Conservation (phyloP, 2,113 vertebrate species). For the Scopus umbretta region DNA sequence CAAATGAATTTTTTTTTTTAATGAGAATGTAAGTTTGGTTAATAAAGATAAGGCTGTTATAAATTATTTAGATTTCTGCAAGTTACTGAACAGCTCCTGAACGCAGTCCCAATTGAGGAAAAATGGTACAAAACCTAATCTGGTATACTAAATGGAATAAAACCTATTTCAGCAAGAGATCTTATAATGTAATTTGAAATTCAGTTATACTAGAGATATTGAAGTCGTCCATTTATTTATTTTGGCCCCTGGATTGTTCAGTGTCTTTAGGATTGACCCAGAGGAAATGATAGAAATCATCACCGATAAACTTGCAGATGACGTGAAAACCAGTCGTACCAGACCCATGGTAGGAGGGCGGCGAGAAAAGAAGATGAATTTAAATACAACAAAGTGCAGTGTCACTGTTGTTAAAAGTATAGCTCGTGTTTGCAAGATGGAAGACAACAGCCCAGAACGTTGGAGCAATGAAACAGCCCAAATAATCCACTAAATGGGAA, state of each 20-base stretch:
- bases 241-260: neutral
- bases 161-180: slow-evolving; percentile 40
- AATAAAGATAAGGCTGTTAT: slow-evolving; percentile 55
- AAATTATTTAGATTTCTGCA: slow-evolving; percentile 53
- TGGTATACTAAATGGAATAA: slow-evolving; percentile 53
- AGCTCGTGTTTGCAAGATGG: neutral
- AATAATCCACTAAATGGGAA: neutral
- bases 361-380: neutral
- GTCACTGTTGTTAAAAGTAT: neutral
- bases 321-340: neutral
- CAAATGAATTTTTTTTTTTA: slow-evolving; percentile 45
- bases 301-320: neutral
- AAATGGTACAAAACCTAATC: slow-evolving; percentile 35
- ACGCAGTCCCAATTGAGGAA: slow-evolving; percentile 34
- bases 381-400: neutral
- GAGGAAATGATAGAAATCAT: slow-evolving; percentile 45
- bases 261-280: slow-evolving; percentile 30
- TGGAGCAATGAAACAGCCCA: neutral
- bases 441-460: neutral
- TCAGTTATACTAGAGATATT: slow-evolving; percentile 37
- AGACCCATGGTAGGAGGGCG: neutral
- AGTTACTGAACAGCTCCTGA: slow-evolving; percentile 57
- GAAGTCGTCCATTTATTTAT: slow-evolving; percentile 22
- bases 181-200: slow-evolving; percentile 45
- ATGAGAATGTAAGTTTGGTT: slow-evolving; percentile 46